Conservation (phyloP, 2,113 vertebrate species). For the Lethenteron reissneri region DNA sequence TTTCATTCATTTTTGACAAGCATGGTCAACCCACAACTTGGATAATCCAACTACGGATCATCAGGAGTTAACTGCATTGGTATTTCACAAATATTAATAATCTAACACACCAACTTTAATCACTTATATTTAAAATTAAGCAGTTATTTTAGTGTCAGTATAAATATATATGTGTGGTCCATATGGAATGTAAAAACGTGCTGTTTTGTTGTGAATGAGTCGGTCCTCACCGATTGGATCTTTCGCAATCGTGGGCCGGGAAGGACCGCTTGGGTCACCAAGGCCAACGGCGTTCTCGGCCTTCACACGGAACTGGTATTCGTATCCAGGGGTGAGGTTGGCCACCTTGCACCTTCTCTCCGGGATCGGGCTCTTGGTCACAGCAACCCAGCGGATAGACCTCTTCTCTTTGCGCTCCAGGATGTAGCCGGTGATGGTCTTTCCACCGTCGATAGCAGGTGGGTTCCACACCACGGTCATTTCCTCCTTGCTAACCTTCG, state of each 20-base stretch:
- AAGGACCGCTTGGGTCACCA: slow-evolving; percentile 64
- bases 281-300: slow-evolving; percentile 88
- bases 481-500: slow-evolving; percentile 61
- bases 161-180: too few species aligned
- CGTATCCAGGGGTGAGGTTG: slow-evolving; percentile 62
- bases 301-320: slow-evolving; percentile 92
- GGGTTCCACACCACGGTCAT: slow-evolving; percentile 84
- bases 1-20: too few species aligned
- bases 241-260: slow-evolving; percentile 59
- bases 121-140: too few species aligned
- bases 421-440: slow-evolving; percentile 72
- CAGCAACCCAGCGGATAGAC: slow-evolving; percentile 54
- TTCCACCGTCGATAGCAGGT: slow-evolving; percentile 75
- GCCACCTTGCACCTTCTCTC: slow-evolving; percentile 53
- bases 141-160: too few species aligned
- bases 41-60: too few species aligned
- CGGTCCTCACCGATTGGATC: slow-evolving; percentile 60
- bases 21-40: too few species aligned
- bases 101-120: too few species aligned
- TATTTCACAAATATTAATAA: too few species aligned
- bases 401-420: slow-evolving; percentile 80
- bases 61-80: too few species aligned
- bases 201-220: too few species aligned
- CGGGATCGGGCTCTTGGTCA: slow-evolving; percentile 54
- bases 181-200: too few species aligned